Evolutionary conservation across 2,888 invertebrate species (phyloP).

Genomic region (Caenorhabditis sp.): DNA sequence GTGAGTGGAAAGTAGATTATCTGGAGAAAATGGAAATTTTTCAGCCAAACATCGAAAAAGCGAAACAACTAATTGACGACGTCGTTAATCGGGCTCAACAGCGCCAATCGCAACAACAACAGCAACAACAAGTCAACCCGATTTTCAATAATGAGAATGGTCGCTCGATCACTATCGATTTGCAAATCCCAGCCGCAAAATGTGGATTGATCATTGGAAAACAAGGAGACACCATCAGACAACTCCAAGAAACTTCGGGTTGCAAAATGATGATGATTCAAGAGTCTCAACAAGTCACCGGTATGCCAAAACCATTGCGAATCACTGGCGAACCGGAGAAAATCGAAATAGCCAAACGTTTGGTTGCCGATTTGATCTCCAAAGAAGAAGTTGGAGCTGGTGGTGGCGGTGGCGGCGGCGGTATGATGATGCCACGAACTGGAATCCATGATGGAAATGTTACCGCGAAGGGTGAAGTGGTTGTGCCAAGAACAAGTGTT

Average conservation of each 20-base stretch:
- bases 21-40: slow-evolving; percentile 33
- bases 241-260: slow-evolving; percentile 89
- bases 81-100: slow-evolving; percentile 74
- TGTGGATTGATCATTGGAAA: slow-evolving; percentile 97
- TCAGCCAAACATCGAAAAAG: slow-evolving; percentile 30
- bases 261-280: slow-evolving; percentile 96
- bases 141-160: background rate
- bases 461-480: slow-evolving; percentile 73
- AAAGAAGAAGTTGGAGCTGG: slow-evolving; percentile 5
- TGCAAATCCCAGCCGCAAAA: slow-evolving; percentile 95
- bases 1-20: slow-evolving; percentile 72
- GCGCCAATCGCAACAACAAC: background rate
- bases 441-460: too few species aligned
- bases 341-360: slow-evolving; percentile 27
- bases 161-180: slow-evolving; percentile 77
- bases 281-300: slow-evolving; percentile 90
- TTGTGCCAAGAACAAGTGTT: slow-evolving; percentile 90
- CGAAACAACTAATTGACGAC: slow-evolving; percentile 79
- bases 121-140: background rate
- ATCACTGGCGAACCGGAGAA: slow-evolving; percentile 90
- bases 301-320: slow-evolving; percentile 85
- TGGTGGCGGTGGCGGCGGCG: slow-evolving; percentile 10
- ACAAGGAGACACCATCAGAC: slow-evolving; percentile 95
- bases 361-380: slow-evolving; percentile 20
- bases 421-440: background rate